A percentile compares a stretch with the other conserved stretches of the same genome.
Evolutionary conservation across 2,888 invertebrate species (phyloP).

Genomic region (Idaea dimidiata): DNA sequence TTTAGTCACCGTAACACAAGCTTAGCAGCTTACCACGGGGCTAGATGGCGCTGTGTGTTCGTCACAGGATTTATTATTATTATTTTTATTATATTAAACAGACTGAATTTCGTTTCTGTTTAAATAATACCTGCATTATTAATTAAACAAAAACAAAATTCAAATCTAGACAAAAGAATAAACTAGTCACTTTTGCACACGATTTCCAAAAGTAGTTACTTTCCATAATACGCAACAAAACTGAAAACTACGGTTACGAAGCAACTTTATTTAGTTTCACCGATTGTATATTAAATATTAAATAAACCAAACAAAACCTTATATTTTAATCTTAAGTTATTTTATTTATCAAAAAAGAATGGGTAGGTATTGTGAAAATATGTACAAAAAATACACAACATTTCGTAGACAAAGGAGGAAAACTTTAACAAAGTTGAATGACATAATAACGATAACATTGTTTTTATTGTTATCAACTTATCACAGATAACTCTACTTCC

Average conservation of each 20-base stretch:
- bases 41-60: no score
- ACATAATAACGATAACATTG: background rate
- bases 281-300: background rate
- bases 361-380: background rate
- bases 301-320: background rate
- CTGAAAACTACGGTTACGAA: background rate
- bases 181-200: background rate
- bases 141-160: background rate
- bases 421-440: background rate
- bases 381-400: background rate
- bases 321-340: background rate
- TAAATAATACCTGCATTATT: no score
- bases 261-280: background rate
- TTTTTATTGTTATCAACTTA: background rate
- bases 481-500: background rate
- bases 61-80: no score
- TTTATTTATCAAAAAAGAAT: background rate
- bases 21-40: no score
- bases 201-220: background rate
- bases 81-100: no score
- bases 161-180: background rate
- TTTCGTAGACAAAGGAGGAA: background rate
- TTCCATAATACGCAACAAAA: background rate
- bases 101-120: no score
- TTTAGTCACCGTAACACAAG: no score